Base-by-base conservation (phyloP, 2,888 invertebrate species). In the Didymodactylos carnosus region DNA sequence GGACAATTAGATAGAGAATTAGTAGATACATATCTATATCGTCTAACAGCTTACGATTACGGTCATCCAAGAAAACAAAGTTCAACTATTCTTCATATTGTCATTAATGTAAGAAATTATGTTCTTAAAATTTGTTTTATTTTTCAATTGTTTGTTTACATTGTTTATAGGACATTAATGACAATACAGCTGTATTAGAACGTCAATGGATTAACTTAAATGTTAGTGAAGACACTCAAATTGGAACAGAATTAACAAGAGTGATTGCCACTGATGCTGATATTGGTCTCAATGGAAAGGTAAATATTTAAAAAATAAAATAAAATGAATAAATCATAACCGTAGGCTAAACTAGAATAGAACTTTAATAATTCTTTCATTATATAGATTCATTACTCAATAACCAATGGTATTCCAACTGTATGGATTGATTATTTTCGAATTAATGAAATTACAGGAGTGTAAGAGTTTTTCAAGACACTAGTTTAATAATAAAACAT, bases 81-180 rank as follows among this genome's bases (percentile, higher is more conserved):
- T 46, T 35, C 53, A 35, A 35, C 62, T 3, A 62, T 35, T n/a
- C 35, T 62, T 35, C 35, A 16, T 35, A 62, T 62, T 35, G 19
- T 19, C 19, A 11, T 62, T n/a, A 1, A 62, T 62, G 62, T 35
- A 19, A 6, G 35, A 35, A 35, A n/a, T n/a, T n/a, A n/a, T n/a
- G n/a, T n/a, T n/a, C n/a, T n/a, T n/a, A n/a, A n/a, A n/a, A n/a
- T n/a, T 8, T 19, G 35, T 29, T 19, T 1, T 7, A 29, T 51
- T 14, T 13, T 10, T 19, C 2, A 62, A 19, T 29, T 8, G 10
- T 62, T 62, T 35, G 19, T 8, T 35, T 29, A 35, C 10, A 14
- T 70, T 14, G 14, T 53, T 23, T 73, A 23, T 5, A 70, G 40
- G 74, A 74, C 27, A 11, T 46, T 14, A 74, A 74, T 46, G 74